Evolutionary conservation across 2,888 invertebrate species (phyloP).

Genomic region (Melanotus villosus): DNA sequence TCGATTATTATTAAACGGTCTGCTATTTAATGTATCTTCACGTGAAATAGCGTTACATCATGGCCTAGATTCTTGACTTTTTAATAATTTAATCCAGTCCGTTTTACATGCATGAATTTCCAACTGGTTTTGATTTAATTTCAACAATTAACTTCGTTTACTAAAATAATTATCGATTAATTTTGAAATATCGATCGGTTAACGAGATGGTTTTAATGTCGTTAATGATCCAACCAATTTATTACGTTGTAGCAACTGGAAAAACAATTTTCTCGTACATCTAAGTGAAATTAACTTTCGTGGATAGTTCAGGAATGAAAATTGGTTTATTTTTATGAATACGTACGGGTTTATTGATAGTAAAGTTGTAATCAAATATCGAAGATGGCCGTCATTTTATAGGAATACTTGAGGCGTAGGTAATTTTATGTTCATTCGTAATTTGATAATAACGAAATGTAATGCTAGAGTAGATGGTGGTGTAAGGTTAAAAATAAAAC

Average conservation of each 20-base stretch:
- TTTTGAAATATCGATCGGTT: too few relatives aligned
- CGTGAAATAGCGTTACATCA: not conserved
- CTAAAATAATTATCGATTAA: constrained; percentile 8
- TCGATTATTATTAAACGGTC: not conserved
- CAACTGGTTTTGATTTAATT: too few relatives aligned
- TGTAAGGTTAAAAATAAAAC: not conserved
- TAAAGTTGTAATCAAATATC: not conserved
- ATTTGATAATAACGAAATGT: not conserved
- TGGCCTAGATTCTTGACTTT: not conserved
- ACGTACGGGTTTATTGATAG: not conserved
- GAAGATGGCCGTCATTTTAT: not conserved
- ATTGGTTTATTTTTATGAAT: not conserved
- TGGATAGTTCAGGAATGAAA: not conserved
- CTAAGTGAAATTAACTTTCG: not conserved
- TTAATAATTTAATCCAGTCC: too few relatives aligned
- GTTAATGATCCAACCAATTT: constrained; percentile 13
- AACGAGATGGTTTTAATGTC: not conserved
- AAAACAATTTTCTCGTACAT: not conserved
- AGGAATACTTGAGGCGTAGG: not conserved
- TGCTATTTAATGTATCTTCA: too few relatives aligned
- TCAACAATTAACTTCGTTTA: too few relatives aligned
- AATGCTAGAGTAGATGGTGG: not conserved
- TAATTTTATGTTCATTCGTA: not conserved
- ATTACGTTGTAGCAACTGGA: constrained; percentile 3
- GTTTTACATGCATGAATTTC: too few relatives aligned